Evolutionary conservation across 2,888 invertebrate genomes (phyloP), one percentile per base, ranked within the genome.

Genomic region (Tanytarsus gracilentus): DNA sequence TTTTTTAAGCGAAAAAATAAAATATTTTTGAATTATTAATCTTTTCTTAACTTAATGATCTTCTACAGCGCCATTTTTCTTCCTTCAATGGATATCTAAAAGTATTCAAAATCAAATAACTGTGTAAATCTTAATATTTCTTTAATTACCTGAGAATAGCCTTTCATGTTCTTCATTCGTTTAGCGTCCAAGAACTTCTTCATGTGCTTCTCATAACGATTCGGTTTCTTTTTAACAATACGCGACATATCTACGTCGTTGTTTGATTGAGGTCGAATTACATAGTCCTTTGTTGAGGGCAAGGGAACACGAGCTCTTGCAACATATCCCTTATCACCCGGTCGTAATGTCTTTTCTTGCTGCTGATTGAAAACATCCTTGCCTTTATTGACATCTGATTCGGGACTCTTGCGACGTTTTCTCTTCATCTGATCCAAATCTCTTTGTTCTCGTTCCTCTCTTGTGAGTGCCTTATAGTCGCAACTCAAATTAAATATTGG

Each of bases 401-500:
- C 73, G 64, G 62, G 62, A 61, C 69, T 67, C 6, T 61, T 27
- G 52, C 62, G 61, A 62, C 64, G 62, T 71, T 73, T 75, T 51
- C 29, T 16, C 3, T 18, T 82, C 75, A 88, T 84, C 77, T 92
- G 91, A 66, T 92, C 90, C 67, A 88, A 79, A 75, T 96, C 96
- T 65, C 97, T 79, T 72, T 94, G 90, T 72, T 94, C 83, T 39
- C 98, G 81, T 74, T 99, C 98, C 75, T 98, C 96, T 70, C 87
- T 87, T 5, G 88, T 83, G 78, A 99, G 80, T 2, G 92, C 89
- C 75, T 89, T 90, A 70, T 90, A 94, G 74, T 96, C 91, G 9
- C 91, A 85, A 23, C 91, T 90, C 62, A 98, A 78, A 78, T 97
- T 96, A 75, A 99, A 98, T 65, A 99, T 97, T 1, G 98, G 97